phyloP scores from a whole-genome alignment of 2,797 vertebrate species.

The Rhinogobio ventralis region DNA sequence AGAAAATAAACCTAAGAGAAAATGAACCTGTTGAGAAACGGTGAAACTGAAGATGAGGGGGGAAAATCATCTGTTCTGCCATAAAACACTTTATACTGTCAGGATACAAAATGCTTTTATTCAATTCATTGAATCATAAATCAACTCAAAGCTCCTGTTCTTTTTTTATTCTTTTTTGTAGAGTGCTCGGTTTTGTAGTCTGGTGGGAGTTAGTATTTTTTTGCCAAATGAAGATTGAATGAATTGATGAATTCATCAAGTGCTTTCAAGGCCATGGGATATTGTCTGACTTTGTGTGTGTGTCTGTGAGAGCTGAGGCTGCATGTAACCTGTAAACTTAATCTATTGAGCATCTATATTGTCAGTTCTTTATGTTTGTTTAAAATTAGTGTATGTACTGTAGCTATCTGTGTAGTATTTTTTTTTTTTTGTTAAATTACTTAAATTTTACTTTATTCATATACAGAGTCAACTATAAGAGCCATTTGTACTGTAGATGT shows the following conservation, averaged over 20 bases:
- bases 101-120: neutral
- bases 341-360: neutral
- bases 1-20: conserved; percentile 4
- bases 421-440: neutral
- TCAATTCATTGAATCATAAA: neutral
- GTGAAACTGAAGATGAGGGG: neutral
- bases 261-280: conserved; percentile 13
- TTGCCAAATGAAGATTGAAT: neutral
- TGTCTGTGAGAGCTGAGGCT: neutral
- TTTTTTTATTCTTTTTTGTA: neutral
- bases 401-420: neutral
- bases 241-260: neutral
- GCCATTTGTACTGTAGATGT: neutral
- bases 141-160: neutral
- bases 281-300: neutral
- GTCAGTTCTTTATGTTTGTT: neutral
- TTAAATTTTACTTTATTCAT: no score
- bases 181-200: neutral
- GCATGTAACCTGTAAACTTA: neutral
- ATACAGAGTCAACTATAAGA: neutral
- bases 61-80: neutral
- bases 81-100: conserved; percentile 17
- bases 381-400: neutral
- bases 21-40: conserved; percentile 28
- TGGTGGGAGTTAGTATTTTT: neutral